These are phyloP conservation scores for Antheraea assamensis DNA, from an alignment of 2,888 invertebrate species.

Conservation along the genomic window DNA sequence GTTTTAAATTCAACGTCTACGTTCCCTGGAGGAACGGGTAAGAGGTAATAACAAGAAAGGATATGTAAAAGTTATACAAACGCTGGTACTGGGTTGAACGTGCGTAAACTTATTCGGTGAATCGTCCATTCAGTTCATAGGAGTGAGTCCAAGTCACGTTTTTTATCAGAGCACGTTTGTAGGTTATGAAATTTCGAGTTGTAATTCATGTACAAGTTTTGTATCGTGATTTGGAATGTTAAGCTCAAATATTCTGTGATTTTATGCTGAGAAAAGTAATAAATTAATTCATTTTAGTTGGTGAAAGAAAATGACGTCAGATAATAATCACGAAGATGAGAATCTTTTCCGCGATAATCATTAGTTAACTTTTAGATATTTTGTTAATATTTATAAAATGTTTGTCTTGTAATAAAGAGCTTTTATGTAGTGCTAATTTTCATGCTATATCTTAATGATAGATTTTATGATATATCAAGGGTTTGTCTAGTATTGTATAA, in stretches of 20 bases:
- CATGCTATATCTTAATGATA: too few relatives aligned
- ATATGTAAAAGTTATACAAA: constrained; percentile 41
- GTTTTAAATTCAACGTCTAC: constrained; percentile 47
- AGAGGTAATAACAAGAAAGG: constrained; percentile 30
- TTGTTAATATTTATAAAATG: too few relatives aligned
- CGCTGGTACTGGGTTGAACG: constrained; percentile 18
- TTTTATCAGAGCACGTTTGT: constrained; percentile 11
- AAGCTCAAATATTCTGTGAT: background rate
- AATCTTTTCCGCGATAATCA: too few relatives aligned
- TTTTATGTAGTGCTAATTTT: too few relatives aligned
- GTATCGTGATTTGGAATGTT: background rate
- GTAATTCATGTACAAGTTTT: constrained; percentile 7
- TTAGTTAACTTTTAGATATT: too few relatives aligned
- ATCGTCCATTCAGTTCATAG: constrained; percentile 16
- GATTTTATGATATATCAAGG: too few relatives aligned
- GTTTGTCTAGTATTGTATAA: too few relatives aligned
- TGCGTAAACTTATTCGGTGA: constrained; percentile 16
- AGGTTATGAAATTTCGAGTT: constrained; percentile 16
- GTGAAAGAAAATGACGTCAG: too few relatives aligned
- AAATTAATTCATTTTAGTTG: too few relatives aligned
- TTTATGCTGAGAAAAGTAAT: background rate
- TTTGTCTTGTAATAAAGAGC: too few relatives aligned
- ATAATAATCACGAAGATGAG: too few relatives aligned
- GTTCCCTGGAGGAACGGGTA: constrained; percentile 26
- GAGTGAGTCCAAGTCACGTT: constrained; percentile 15